A percentile compares a stretch with the other conserved stretches of the same genome.
Conservation (phyloP, 2,888 invertebrate species). For the Mythimna loreyi region DNA sequence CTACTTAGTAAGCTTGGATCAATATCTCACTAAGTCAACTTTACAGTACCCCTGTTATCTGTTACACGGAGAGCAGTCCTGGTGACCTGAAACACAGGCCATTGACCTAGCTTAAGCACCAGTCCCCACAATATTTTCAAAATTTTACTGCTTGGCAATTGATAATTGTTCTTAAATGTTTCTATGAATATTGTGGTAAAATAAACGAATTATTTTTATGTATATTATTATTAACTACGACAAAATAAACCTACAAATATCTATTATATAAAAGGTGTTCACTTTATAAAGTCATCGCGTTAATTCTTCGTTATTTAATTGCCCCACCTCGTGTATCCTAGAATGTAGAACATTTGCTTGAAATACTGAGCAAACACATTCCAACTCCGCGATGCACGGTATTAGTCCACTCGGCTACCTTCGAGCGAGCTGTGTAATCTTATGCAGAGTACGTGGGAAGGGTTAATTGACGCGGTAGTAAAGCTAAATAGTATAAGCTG, state of each 20-base stretch:
- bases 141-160: too few species aligned
- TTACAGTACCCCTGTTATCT: too few species aligned
- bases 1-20: too few species aligned
- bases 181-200: too few species aligned
- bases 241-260: neutral
- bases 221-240: neutral
- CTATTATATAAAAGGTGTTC: neutral
- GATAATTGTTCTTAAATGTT: too few species aligned
- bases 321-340: conserved; percentile 11
- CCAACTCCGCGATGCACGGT: conserved; percentile 28
- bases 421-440: conserved; percentile 39
- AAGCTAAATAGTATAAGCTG: neutral
- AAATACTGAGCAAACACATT: conserved; percentile 52
- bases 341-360: conserved; percentile 24
- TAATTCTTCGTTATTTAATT: conserved; percentile 39
- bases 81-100: too few species aligned
- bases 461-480: conserved; percentile 5
- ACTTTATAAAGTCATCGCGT: conserved; percentile 17
- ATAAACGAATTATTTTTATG: too few species aligned
- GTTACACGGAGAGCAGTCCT: too few species aligned
- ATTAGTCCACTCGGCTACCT: conserved; percentile 43
- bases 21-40: too few species aligned
- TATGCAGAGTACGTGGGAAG: conserved; percentile 16
- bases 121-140: too few species aligned
- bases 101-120: too few species aligned